Percentiles rank a stretch among this genome's conserved stretches.
Conservation (phyloP, 2,113 vertebrate species). For the Danionella cerebrum region DNA sequence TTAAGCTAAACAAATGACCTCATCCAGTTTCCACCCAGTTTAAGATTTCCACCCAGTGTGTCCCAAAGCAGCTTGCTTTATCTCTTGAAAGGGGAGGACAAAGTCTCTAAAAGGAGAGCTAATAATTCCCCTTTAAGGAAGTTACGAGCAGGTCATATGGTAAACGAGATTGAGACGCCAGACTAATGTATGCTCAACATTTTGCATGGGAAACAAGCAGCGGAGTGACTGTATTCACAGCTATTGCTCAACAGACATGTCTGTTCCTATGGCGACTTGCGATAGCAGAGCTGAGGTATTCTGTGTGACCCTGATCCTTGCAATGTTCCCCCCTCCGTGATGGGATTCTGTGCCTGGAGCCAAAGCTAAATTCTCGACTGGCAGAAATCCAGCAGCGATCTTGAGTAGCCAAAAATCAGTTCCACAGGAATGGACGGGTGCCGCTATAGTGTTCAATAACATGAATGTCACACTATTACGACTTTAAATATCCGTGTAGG, state of each 20-base stretch:
- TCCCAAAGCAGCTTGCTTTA: neutral
- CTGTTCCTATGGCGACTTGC: neutral
- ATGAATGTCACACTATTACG: neutral
- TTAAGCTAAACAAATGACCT: conserved; percentile 64
- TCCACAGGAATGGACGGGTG: neutral
- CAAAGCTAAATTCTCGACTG: neutral
- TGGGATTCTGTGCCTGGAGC: neutral
- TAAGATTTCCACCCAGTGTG: conserved; percentile 6
- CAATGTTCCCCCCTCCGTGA: neutral
- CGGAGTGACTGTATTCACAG: neutral
- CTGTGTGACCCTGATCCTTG: neutral
- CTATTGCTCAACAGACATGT: neutral
- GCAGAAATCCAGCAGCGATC: neutral
- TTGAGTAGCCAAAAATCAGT: neutral
- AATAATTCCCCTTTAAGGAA: too few species aligned
- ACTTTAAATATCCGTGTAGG: neutral
- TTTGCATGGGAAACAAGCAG: neutral
- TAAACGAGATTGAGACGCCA: neutral
- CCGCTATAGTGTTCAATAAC: conserved; percentile 9
- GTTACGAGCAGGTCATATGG: too few species aligned
- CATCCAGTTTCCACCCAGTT: neutral
- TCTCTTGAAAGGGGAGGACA: too few species aligned
- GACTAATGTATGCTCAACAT: neutral
- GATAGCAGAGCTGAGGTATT: neutral
- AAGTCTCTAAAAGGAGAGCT: too few species aligned